Evolutionary conservation across 2,113 vertebrate genomes (phyloP).

Genomic region (Protomyctophum bolini): DNA sequence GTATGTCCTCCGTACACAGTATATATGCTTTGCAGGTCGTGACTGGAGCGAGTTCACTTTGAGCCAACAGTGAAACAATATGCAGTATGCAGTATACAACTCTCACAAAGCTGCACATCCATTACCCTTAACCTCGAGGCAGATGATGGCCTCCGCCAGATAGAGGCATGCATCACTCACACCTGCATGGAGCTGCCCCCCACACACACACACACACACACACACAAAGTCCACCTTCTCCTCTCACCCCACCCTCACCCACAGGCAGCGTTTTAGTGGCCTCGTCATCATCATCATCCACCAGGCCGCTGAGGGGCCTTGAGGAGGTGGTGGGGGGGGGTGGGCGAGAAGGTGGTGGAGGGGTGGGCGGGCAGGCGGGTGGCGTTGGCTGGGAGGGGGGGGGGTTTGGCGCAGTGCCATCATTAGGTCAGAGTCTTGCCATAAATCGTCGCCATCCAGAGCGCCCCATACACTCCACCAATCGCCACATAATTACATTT

Average conservation of each 20-base stretch:
- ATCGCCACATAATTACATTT: conserved; percentile 76
- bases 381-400: conserved; percentile 47
- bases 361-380: background rate
- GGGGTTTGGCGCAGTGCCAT: conserved; percentile 28
- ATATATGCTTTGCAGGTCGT: background rate
- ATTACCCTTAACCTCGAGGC: conserved; percentile 50
- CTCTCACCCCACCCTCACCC: conserved; percentile 20
- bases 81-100: background rate
- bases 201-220: background rate
- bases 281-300: conserved; percentile 46
- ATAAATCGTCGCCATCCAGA: conserved; percentile 55
- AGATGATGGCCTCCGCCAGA: conserved; percentile 11
- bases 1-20: too few species aligned
- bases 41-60: conserved; percentile 1
- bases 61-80: conserved; percentile 3
- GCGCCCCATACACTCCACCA: conserved; percentile 50
- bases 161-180: conserved; percentile 52
- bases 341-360: background rate
- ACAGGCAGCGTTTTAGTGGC: conserved; percentile 8
- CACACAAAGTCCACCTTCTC: conserved; percentile 3
- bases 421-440: conserved; percentile 45
- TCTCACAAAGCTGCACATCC: conserved; percentile 31
- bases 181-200: background rate
- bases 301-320: conserved; percentile 43
- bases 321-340: conserved; percentile 1